phyloP scores from a whole-genome alignment of 1,140 invertebrate genomes.

The Drosophila pallidifrons region DNA sequence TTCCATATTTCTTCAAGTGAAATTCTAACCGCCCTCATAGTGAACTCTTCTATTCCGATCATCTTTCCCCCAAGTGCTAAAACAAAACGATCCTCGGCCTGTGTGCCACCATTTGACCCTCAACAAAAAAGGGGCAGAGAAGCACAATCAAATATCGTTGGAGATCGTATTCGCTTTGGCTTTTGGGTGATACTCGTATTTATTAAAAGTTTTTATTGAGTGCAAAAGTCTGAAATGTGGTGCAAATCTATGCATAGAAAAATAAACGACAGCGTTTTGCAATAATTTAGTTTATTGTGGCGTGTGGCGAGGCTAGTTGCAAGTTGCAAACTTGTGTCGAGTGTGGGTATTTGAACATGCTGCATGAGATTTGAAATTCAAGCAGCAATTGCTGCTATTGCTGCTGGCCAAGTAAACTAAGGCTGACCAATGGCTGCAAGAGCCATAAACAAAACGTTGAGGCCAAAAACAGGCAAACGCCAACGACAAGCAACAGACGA shows the following conservation, averaged over 20 bases:
- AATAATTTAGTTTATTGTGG: constrained; percentile 75
- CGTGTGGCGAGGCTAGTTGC: constrained; percentile 20
- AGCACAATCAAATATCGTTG: constrained; percentile 28
- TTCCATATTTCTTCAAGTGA: too few relatives aligned
- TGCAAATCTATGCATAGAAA: constrained; percentile 72
- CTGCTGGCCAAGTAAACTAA: constrained; percentile 3
- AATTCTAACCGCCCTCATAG: too few relatives aligned
- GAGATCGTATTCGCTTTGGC: constrained; percentile 28
- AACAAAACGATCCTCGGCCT: constrained; percentile 15
- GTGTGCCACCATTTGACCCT: constrained; percentile 24
- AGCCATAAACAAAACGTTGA: constrained; percentile 73
- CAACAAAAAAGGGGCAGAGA: not conserved
- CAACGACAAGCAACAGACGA: constrained; percentile 50
- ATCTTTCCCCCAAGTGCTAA: not conserved
- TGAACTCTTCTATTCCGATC: not conserved
- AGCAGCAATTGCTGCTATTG: constrained; percentile 50
- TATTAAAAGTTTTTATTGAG: constrained; percentile 66
- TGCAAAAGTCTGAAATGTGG: constrained; percentile 65
- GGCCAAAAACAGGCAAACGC: constrained; percentile 50
- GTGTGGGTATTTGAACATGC: constrained; percentile 54
- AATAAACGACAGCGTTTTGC: constrained; percentile 51
- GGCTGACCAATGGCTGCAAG: constrained; percentile 72
- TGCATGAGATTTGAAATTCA: constrained; percentile 73
- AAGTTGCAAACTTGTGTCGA: constrained; percentile 3
- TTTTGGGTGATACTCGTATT: constrained; percentile 32